phyloP scores from a whole-genome alignment of 2,797 vertebrate species.

The Tinamus major region DNA sequence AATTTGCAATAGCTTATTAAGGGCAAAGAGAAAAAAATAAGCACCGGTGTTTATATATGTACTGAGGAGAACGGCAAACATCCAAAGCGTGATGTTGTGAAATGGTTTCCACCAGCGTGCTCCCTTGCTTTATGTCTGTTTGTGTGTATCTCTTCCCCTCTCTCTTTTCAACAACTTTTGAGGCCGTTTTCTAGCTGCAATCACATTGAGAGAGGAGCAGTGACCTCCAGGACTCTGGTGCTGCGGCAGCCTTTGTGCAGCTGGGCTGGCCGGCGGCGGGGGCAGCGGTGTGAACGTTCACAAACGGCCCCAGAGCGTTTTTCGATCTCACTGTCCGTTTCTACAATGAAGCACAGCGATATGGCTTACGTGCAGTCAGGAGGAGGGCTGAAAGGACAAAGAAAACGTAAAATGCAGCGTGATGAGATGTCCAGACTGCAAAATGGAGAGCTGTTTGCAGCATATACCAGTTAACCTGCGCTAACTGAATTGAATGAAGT shows the following conservation, averaged over 20 bases:
- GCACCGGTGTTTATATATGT: neutral
- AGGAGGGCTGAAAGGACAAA: neutral
- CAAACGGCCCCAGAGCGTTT: neutral
- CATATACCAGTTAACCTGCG: neutral
- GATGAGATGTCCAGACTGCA: neutral
- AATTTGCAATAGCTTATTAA: neutral
- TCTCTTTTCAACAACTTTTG: neutral
- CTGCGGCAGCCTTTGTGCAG: neutral
- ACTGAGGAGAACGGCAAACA: neutral
- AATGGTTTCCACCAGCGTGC: neutral
- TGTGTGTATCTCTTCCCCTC: neutral
- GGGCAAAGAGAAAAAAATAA: neutral
- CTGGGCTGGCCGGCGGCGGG: neutral
- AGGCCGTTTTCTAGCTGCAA: neutral
- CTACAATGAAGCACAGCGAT: neutral
- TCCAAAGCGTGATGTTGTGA: neutral
- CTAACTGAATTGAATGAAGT: neutral
- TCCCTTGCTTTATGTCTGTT: rapidly evolving
- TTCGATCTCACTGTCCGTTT: neutral
- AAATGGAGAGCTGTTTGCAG: neutral
- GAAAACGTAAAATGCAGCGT: neutral
- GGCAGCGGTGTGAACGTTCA: no score
- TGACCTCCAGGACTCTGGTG: neutral
- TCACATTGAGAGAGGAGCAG: neutral
- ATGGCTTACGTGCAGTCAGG: neutral